A percentile compares a stretch with the other conserved stretches of the same genome.
phyloP scores from a whole-genome alignment of 2,888 invertebrate species.

The Coelinius sp. region DNA sequence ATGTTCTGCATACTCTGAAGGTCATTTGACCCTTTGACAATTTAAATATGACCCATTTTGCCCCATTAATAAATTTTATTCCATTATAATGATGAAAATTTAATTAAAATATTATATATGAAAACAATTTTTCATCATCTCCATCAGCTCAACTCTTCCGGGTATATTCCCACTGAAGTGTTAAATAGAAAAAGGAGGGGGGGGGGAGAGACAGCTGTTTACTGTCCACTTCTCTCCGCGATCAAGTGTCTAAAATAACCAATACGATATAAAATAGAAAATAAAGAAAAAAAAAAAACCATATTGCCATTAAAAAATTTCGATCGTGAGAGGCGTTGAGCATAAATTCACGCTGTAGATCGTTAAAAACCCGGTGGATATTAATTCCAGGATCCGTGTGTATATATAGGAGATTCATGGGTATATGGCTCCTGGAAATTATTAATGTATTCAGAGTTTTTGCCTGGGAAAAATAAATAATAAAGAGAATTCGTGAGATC shows the following conservation, averaged over 20 bases:
- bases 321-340: conserved; percentile 40
- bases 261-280: conserved; percentile 28
- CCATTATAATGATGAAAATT: no score
- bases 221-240: conserved; percentile 1
- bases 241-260: conserved; percentile 8
- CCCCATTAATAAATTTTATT: no score
- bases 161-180: conserved; percentile 17
- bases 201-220: conserved; percentile 5
- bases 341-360: conserved; percentile 40
- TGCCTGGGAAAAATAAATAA: conserved; percentile 48
- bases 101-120: no score
- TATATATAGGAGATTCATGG: conserved; percentile 47
- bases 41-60: no score
- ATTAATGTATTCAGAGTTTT: conserved; percentile 66
- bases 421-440: conserved; percentile 57
- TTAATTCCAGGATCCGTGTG: conserved; percentile 25
- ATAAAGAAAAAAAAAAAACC: conserved; percentile 22
- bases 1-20: no score
- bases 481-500: neutral
- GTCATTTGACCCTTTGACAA: no score
- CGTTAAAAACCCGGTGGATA: conserved; percentile 40
- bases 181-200: conserved; percentile 15
- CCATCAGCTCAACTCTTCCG: conserved; percentile 19
- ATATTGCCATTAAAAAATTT: conserved; percentile 26
- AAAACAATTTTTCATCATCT: neutral